A percentile compares a stretch with the other conserved stretches of the same genome.
Evolutionary conservation across 2,888 invertebrate genomes (phyloP).

Genomic region (Choristoneura rosaceana): DNA sequence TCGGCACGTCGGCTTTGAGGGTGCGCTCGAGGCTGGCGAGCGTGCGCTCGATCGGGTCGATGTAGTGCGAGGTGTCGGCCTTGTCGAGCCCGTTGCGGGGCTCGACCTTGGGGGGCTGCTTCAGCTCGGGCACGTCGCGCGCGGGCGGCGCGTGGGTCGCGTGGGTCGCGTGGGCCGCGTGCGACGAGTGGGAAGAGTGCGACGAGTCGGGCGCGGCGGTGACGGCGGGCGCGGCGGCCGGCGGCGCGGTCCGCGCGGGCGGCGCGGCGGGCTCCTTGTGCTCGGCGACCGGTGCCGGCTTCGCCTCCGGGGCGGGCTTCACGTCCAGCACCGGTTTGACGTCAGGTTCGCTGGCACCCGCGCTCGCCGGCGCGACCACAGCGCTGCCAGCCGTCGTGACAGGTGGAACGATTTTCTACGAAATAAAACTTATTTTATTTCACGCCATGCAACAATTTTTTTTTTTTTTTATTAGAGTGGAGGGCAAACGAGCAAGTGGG

Average conservation of each 20-base stretch:
- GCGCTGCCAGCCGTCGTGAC: slow-evolving; percentile 45
- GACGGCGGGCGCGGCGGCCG: slow-evolving; percentile 48
- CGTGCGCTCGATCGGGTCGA: slow-evolving; percentile 90
- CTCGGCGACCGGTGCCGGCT: slow-evolving; percentile 54
- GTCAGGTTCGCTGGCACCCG: slow-evolving; percentile 52
- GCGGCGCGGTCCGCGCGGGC: slow-evolving; percentile 53
- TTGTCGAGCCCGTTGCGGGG: slow-evolving; percentile 78
- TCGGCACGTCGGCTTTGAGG: slow-evolving; percentile 84
- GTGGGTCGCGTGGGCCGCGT: slow-evolving; percentile 48
- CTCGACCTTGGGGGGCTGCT: slow-evolving; percentile 64
- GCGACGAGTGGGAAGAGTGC: slow-evolving; percentile 51
- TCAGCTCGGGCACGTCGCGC: slow-evolving; percentile 58
- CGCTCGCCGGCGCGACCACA: slow-evolving; percentile 44
- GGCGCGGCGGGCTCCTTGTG: slow-evolving; percentile 50
- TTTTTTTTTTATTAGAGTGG: too few relatives aligned
- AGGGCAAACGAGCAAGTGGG: too few relatives aligned
- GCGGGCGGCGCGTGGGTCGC: slow-evolving; percentile 55
- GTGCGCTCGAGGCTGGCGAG: slow-evolving; percentile 89
- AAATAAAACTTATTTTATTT: not conserved
- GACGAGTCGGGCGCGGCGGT: slow-evolving; percentile 54
- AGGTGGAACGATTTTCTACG: slow-evolving; percentile 59
- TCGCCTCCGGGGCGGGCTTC: slow-evolving; percentile 45
- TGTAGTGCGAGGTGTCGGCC: slow-evolving; percentile 77
- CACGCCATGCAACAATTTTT: not conserved
- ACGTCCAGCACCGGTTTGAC: slow-evolving; percentile 45